Conservation (phyloP, 2,797 vertebrate species). For the Ataeniobius toweri region DNA sequence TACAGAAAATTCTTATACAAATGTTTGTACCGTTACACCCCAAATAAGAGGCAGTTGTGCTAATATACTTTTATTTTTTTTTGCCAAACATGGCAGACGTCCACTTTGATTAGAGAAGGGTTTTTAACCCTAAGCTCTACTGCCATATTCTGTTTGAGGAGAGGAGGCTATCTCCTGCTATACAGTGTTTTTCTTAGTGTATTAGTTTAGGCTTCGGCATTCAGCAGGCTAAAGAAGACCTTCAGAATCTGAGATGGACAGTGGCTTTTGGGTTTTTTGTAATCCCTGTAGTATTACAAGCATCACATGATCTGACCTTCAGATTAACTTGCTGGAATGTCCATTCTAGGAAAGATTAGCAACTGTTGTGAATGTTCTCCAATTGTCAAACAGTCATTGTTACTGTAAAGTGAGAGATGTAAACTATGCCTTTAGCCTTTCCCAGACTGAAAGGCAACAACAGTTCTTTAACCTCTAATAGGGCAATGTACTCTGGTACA, state of each 20-base stretch:
- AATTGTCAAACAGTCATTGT: background rate
- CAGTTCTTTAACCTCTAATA: background rate
- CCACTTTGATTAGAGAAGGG: background rate
- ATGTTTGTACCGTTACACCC: background rate
- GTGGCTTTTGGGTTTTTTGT: constrained; percentile 2
- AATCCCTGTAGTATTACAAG: background rate
- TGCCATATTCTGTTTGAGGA: background rate
- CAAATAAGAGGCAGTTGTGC: background rate
- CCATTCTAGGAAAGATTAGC: constrained; percentile 1
- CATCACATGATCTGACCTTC: background rate
- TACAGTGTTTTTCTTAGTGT: background rate
- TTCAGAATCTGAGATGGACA: background rate
- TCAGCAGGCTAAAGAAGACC: background rate
- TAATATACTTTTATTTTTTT: background rate
- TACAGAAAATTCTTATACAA: background rate
- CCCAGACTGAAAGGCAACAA: background rate
- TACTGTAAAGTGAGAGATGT: background rate
- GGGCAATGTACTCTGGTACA: too few relatives aligned
- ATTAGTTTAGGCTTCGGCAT: background rate
- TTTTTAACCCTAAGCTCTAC: background rate
- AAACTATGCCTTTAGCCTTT: background rate
- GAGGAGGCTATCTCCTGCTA: background rate
- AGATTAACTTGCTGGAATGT: background rate
- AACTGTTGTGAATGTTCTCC: background rate
- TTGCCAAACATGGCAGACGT: background rate